phyloP scores from a whole-genome alignment of 2,113 vertebrate species.

The Columbina picui region DNA sequence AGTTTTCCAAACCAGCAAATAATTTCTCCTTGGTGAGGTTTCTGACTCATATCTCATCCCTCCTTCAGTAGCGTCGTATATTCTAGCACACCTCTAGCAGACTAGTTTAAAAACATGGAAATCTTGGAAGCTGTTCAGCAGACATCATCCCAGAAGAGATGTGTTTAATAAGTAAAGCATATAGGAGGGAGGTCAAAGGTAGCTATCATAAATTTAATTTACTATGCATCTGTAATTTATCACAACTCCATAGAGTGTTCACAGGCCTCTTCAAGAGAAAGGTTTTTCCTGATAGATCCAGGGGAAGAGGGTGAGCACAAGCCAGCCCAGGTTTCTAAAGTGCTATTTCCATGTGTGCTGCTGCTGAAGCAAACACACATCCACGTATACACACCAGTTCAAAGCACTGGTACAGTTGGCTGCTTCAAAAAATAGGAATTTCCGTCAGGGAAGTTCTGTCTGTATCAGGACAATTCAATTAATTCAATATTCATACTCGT shows the following conservation, averaged over 20 bases:
- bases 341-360: neutral
- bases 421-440: neutral
- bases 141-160: neutral
- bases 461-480: neutral
- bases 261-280: neutral
- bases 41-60: neutral
- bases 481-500: neutral
- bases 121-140: neutral
- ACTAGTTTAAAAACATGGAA: neutral
- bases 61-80: neutral
- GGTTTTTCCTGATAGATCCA: neutral
- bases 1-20: neutral
- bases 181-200: conserved; percentile 9
- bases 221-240: conserved; percentile 9
- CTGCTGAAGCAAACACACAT: neutral
- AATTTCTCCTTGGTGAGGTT: neutral
- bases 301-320: neutral
- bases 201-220: conserved; percentile 28
- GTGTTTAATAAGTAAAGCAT: neutral
- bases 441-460: neutral
- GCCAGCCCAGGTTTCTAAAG: neutral
- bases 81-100: neutral
- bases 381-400: neutral
- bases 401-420: neutral
- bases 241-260: neutral